A percentile compares a stretch with the other conserved stretches of the same genome.
Evolutionary conservation across 1,140 invertebrate genomes (phyloP).

Genomic region (Penaeus chinensis): DNA sequence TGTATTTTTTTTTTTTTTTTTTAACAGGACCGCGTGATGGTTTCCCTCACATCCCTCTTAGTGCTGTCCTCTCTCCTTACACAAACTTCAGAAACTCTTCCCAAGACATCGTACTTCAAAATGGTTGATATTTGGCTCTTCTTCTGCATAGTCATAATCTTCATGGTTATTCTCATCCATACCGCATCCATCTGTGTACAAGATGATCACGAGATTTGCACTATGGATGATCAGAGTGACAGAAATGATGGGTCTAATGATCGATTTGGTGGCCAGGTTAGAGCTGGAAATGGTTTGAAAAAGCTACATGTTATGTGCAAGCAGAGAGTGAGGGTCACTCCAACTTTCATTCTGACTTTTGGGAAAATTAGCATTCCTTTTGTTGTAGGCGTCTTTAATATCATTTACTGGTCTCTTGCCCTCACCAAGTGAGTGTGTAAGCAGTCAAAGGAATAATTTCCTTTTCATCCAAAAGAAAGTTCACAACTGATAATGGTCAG

Average conservation of each 20-base stretch:
- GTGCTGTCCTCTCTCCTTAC: constrained; percentile 46
- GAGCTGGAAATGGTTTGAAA: background rate
- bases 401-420: constrained; percentile 5
- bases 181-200: constrained; percentile 9
- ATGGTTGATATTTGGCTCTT: constrained; percentile 53
- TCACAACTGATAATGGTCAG: no score
- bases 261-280: background rate
- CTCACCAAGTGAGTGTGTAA: background rate
- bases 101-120: constrained; percentile 55
- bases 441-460: no score
- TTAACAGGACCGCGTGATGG: constrained; percentile 41
- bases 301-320: background rate
- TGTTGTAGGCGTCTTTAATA: background rate
- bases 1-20: background rate
- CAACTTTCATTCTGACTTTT: background rate
- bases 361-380: background rate
- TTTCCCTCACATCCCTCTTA: constrained; percentile 40
- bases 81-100: constrained; percentile 33
- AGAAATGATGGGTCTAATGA: background rate
- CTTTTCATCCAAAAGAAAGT: no score
- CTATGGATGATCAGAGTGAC: background rate
- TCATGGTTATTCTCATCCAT: constrained; percentile 6
- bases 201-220: no score
- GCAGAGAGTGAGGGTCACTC: background rate
- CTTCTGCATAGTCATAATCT: constrained; percentile 16